phyloP scores from a whole-genome alignment of 2,113 vertebrate genomes.

The Perccottus glenii region DNA sequence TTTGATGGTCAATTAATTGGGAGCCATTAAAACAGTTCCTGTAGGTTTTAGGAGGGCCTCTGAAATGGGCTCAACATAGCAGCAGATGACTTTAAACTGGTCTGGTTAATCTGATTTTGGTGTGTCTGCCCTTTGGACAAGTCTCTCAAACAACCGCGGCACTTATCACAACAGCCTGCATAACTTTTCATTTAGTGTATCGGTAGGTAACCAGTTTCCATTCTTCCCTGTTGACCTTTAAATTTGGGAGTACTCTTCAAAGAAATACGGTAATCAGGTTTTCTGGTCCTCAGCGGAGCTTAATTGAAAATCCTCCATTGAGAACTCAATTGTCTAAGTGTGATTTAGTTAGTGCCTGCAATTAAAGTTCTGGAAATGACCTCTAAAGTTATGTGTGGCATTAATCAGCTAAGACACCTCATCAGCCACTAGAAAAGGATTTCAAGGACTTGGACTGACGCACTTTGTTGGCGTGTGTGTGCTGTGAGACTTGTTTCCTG shows the following conservation, averaged over 20 bases:
- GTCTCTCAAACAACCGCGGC: slow-evolving; percentile 53
- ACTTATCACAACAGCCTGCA: slow-evolving; percentile 22
- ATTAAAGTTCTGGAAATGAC: slow-evolving; percentile 75
- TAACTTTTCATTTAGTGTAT: slow-evolving; percentile 57
- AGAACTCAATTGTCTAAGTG: slow-evolving; percentile 68
- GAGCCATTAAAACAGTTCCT: slow-evolving; percentile 71
- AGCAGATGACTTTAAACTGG: slow-evolving; percentile 47
- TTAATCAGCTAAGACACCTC: slow-evolving; percentile 70
- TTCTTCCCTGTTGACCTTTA: slow-evolving; percentile 58
- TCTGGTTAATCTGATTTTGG: slow-evolving; percentile 69
- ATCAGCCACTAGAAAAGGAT: slow-evolving; percentile 63
- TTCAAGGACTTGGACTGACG: slow-evolving; percentile 33
- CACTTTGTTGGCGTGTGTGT: slow-evolving; percentile 37
- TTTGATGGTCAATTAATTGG: slow-evolving; percentile 92
- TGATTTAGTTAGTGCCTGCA: slow-evolving; percentile 71
- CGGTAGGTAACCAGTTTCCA: slow-evolving; percentile 43
- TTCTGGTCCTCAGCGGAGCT: slow-evolving; percentile 47
- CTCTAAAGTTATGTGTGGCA: slow-evolving; percentile 65
- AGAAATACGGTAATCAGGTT: slow-evolving; percentile 72
- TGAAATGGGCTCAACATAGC: slow-evolving; percentile 68
- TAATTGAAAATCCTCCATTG: slow-evolving; percentile 67
- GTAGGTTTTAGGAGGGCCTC: slow-evolving; percentile 33
- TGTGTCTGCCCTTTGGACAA: slow-evolving; percentile 47
- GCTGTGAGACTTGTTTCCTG: slow-evolving; percentile 55
- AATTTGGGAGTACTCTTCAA: slow-evolving; percentile 37